Conservation (phyloP, 2,888 invertebrate species). For the Scaptomyza polygonia region DNA sequence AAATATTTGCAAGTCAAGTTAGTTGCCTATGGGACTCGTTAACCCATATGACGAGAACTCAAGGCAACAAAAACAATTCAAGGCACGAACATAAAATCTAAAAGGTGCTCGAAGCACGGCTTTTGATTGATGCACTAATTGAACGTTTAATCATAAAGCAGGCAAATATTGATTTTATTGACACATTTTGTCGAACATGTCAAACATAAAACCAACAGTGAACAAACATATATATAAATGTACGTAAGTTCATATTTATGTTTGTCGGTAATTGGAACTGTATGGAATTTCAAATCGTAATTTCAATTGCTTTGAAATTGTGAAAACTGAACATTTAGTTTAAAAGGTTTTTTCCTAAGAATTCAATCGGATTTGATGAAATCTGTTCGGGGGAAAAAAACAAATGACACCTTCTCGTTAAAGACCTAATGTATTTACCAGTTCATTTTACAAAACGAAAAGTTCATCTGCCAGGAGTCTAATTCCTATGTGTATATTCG, state of each 20-base stretch:
- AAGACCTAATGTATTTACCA: not conserved
- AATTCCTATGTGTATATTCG: not conserved
- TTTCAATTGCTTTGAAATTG: too few species aligned
- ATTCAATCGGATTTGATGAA: too few species aligned
- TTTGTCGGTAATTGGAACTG: slow-evolving; percentile 1
- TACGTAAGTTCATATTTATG: too few species aligned
- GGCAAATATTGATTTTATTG: slow-evolving; percentile 69
- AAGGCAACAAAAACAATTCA: slow-evolving; percentile 23
- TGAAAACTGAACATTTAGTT: not conserved
- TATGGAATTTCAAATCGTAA: not conserved
- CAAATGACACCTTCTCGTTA: too few species aligned
- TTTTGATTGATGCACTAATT: slow-evolving; percentile 64
- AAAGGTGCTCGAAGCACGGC: slow-evolving; percentile 10
- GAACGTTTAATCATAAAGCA: slow-evolving; percentile 53
- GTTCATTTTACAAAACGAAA: not conserved
- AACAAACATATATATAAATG: too few species aligned
- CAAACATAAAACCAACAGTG: not conserved
- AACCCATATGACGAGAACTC: slow-evolving; percentile 11
- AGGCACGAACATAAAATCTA: slow-evolving; percentile 2
- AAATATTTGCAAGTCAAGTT: slow-evolving; percentile 54
- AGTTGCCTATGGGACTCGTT: slow-evolving; percentile 1
- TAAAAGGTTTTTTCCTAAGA: too few species aligned
- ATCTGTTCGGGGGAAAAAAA: not conserved
- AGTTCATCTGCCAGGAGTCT: not conserved
- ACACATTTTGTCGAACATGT: slow-evolving; percentile 37